These are phyloP conservation scores for Parus major DNA, from an alignment of 2,113 vertebrate species.

Conservation along the genomic window DNA sequence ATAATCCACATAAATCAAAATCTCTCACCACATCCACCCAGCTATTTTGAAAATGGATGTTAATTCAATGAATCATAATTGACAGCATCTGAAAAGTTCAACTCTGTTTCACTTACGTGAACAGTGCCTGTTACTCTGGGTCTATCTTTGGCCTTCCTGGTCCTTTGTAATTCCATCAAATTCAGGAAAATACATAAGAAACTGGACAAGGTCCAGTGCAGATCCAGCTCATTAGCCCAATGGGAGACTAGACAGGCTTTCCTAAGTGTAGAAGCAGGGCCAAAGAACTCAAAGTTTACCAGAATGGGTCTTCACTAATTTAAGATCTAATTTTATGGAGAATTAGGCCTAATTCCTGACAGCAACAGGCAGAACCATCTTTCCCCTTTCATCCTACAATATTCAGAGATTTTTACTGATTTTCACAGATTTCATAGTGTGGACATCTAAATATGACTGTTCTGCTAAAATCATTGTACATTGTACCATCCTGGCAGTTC, in stretches of 20 bases:
- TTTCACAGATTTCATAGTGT: neutral
- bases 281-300: neutral
- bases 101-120: neutral
- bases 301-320: neutral
- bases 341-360: neutral
- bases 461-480: neutral
- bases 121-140: neutral
- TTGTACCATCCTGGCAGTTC: fast-evolving
- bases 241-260: neutral
- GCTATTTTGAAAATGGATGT: neutral
- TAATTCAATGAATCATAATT: neutral
- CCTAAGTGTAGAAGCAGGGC: neutral
- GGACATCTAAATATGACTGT: neutral
- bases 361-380: neutral
- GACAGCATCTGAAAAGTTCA: neutral
- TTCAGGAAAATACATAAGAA: neutral
- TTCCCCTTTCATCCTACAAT: neutral
- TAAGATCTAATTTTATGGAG: neutral
- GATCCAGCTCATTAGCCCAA: neutral
- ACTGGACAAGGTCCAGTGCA: neutral
- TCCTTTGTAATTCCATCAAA: neutral
- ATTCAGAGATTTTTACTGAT: neutral
- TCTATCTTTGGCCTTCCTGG: neutral
- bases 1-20: neutral
- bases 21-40: neutral